Conservation (phyloP, 2,113 vertebrate genomes). For the Sprattus sprattus region DNA sequence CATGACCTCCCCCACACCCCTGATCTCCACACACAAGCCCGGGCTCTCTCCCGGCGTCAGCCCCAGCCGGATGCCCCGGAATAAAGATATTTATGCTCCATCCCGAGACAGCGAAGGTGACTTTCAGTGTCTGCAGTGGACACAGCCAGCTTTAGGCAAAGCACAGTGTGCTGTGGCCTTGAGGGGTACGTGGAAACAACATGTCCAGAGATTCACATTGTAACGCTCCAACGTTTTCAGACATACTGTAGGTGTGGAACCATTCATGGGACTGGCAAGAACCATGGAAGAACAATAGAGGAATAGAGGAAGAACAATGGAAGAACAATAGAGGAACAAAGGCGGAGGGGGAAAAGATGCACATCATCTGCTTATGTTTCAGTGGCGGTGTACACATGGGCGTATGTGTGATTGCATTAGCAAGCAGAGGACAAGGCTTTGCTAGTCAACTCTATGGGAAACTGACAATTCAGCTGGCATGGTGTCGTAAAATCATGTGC, state of each 20-base stretch:
- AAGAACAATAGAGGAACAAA: too few relatives aligned
- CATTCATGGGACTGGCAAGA: not conserved
- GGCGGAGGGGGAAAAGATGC: too few relatives aligned
- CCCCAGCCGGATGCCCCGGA: constrained; percentile 34
- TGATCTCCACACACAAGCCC: constrained; percentile 50
- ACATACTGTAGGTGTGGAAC: not conserved
- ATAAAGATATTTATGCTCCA: constrained; percentile 70
- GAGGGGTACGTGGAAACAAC: not conserved
- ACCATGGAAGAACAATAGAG: too few relatives aligned
- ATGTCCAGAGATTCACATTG: not conserved
- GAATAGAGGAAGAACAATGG: too few relatives aligned
- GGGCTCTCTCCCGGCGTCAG: not conserved
- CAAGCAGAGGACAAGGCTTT: too few relatives aligned
- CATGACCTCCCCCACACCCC: constrained; percentile 60
- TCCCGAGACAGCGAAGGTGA: constrained; percentile 55
- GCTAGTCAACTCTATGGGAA: too few relatives aligned
- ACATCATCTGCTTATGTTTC: too few relatives aligned
- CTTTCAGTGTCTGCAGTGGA: constrained; percentile 46
- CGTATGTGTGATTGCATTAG: too few relatives aligned
- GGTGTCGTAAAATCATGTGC: too few relatives aligned
- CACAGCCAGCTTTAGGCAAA: constrained; percentile 5
- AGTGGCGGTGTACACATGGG: too few relatives aligned
- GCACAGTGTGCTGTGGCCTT: not conserved
- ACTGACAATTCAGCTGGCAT: too few relatives aligned
- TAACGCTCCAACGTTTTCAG: not conserved